Evolutionary conservation across 2,113 vertebrate genomes (phyloP).

Genomic region (Tonatia bakeri): DNA sequence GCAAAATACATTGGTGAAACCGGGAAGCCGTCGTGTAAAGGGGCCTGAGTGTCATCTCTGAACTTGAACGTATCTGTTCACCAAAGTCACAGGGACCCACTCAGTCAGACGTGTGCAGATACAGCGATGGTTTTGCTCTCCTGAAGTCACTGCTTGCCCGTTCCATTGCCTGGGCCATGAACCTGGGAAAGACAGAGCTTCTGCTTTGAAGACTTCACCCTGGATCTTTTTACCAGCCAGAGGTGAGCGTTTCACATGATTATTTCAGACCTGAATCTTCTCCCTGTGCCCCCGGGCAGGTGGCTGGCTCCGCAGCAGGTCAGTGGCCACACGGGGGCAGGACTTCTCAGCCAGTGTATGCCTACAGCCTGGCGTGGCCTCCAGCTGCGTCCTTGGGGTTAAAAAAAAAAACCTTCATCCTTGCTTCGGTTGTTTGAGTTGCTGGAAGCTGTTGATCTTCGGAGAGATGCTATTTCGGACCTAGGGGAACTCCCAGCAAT

Average conservation of each 20-base stretch:
- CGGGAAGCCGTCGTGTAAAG: background rate
- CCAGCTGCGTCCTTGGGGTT: background rate
- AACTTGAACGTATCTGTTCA: background rate
- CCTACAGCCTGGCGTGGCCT: rapidly evolving
- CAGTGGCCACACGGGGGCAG: constrained; percentile 60
- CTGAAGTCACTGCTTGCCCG: background rate
- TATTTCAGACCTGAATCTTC: background rate
- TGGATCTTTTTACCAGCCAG: background rate
- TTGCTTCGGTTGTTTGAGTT: background rate
- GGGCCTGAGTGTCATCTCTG: background rate
- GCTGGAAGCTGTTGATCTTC: background rate
- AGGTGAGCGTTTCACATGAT: background rate
- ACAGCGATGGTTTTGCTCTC: rapidly evolving
- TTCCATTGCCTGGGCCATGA: background rate
- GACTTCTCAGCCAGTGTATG: background rate
- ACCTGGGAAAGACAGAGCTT: background rate
- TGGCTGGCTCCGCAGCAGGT: rapidly evolving
- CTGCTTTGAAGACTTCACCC: background rate
- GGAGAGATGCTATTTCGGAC: background rate
- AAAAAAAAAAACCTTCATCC: background rate
- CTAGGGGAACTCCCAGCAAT: background rate
- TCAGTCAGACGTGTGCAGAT: rapidly evolving
- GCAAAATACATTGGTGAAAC: background rate
- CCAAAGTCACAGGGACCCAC: rapidly evolving
- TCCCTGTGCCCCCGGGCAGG: background rate